Evolutionary conservation across 2,113 vertebrate species (phyloP), one percentile per base, ranked within the genome.

Genomic region (Antigone vipio): DNA sequence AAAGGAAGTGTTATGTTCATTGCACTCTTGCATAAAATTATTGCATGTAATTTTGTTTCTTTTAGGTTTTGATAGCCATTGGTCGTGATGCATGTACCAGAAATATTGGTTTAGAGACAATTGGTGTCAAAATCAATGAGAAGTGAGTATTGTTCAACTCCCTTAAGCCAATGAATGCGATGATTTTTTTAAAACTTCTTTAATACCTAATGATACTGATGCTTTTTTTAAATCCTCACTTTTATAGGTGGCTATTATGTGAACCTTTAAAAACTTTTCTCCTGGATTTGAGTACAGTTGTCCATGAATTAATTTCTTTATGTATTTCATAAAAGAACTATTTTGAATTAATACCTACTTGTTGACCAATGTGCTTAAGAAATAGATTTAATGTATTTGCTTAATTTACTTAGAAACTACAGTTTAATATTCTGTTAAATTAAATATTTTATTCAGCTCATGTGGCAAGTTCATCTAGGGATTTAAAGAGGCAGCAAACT

Each of bases 61-160:
- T 95, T 35, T 76, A 99, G 99, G 99, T 99, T 81, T 97, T 99
- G 96, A 97, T 99, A 78, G 99, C 99, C 3, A 92, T 99, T 80
- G 99, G 99, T 47, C 98, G 99, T 85, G 99, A 99, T 24, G 98
- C 99, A 2, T 99, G 99, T 97, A 99, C 99, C 11, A 98, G 97
- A 95, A 99, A 98, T 77, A 98, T 99, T 35, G 99, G 99, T 63
- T 98, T 99, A 81, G 98, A 99, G 56, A 99, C 98, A 63, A 97
- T 98, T 2, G 99, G 99, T 60, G 99, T 99, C 93, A 98, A 94
- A 89, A 97, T 99, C 93, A 99, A 99, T 96, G 97, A 99, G 67
- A 99, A 98, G 99, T 99, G 97, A 97, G 99, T 98, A 84, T 92
- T 78, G 11, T 10, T 90, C 19, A 85, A 26, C 5, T 72, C 15